A percentile compares a stretch with the other conserved stretches of the same genome.
phyloP scores from a whole-genome alignment of 2,113 vertebrate genomes.

The Xiphophorus couchianus region DNA sequence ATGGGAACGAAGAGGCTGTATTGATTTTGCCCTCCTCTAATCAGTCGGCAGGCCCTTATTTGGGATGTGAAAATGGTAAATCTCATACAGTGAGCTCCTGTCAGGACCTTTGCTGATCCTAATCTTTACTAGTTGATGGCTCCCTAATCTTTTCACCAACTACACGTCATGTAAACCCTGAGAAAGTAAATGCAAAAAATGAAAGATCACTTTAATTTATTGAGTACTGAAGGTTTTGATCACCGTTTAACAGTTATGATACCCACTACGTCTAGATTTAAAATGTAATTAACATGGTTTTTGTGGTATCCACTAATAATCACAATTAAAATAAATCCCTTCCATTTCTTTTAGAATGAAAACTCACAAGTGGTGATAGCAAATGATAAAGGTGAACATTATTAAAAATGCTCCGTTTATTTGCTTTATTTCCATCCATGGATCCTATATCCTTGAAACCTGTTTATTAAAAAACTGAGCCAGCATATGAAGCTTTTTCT shows the following conservation, averaged over 20 bases:
- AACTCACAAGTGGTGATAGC: background rate
- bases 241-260: background rate
- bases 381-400: background rate
- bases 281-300: background rate
- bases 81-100: constrained; percentile 63
- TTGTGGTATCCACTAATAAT: background rate
- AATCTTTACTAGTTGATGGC: constrained; percentile 66
- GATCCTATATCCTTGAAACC: background rate
- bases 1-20: constrained; percentile 70
- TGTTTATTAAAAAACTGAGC: background rate
- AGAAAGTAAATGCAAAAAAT: constrained; percentile 38
- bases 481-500: background rate
- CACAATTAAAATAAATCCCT: background rate
- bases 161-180: constrained; percentile 48
- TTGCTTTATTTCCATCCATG: background rate
- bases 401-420: background rate
- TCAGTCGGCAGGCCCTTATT: constrained; percentile 63
- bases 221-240: constrained; percentile 16
- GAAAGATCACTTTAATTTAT: constrained; percentile 35
- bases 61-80: constrained; percentile 64
- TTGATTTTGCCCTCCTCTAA: constrained; percentile 73
- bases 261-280: background rate
- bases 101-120: constrained; percentile 60
- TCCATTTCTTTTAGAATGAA: background rate
- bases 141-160: constrained; percentile 63